phyloP scores from a whole-genome alignment of 2,113 vertebrate genomes.

The Glaucomys volans region DNA sequence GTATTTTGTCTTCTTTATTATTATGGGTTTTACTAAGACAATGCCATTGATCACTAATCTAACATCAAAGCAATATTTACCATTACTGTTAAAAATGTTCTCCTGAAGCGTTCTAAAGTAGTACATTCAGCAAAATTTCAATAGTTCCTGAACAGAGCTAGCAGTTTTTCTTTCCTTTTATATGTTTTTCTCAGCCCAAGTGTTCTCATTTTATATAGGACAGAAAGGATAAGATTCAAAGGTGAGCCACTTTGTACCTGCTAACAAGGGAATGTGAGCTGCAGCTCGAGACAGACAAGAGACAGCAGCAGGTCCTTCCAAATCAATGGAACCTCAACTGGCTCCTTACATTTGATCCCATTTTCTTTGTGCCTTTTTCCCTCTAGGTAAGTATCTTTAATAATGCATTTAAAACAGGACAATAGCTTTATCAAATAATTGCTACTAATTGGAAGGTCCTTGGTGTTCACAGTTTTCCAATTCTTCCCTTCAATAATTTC shows the following conservation, averaged over 20 bases:
- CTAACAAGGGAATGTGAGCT: not conserved
- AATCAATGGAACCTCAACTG: not conserved
- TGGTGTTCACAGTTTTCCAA: not conserved
- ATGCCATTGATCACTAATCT: not conserved
- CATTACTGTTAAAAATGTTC: slow-evolving; percentile 1
- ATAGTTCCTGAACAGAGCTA: not conserved
- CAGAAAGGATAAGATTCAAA: not conserved
- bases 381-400: not conserved
- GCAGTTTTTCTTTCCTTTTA: not conserved
- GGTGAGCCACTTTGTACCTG: not conserved
- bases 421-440: slow-evolving; percentile 69
- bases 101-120: slow-evolving; percentile 39
- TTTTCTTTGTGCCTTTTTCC: not conserved
- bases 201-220: not conserved
- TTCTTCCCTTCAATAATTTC: slow-evolving; percentile 45
- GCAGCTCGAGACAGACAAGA: not conserved
- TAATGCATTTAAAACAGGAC: slow-evolving; percentile 33
- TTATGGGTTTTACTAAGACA: not conserved
- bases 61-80: slow-evolving; percentile 11
- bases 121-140: not conserved
- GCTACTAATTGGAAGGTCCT: slow-evolving; percentile 54
- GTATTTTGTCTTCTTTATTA: not conserved
- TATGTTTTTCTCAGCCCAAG: not conserved
- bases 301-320: not conserved
- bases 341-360: not conserved